Conservation (phyloP, 2,113 vertebrate genomes). For the Heterocephalus glaber region DNA sequence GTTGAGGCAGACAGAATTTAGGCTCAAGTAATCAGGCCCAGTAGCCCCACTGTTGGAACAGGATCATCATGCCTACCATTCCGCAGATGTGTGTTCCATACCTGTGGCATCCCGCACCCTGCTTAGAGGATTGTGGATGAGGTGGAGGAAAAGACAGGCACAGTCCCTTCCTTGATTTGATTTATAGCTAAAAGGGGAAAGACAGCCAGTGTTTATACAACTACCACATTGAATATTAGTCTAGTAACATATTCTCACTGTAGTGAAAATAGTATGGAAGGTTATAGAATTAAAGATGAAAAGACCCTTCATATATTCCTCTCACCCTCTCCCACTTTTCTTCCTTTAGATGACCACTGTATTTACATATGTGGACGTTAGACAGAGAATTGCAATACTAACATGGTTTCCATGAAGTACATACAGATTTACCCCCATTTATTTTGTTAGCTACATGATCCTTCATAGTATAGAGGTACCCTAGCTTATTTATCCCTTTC, state of each 20-base stretch:
- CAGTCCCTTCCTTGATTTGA: neutral
- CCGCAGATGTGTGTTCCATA: neutral
- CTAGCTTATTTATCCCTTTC: neutral
- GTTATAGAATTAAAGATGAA: neutral
- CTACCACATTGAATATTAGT: neutral
- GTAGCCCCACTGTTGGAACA: neutral
- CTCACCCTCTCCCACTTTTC: neutral
- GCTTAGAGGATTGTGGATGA: neutral
- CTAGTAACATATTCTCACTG: neutral
- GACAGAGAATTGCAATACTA: neutral
- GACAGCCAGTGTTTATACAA: neutral
- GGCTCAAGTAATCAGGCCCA: neutral
- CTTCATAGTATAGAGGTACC: neutral
- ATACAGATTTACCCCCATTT: neutral
- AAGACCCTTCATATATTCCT: neutral
- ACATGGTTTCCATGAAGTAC: neutral
- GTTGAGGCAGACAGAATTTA: neutral
- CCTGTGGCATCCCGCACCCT: neutral
- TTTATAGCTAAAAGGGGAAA: neutral
- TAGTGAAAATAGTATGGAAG: conserved; percentile 4
- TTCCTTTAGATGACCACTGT: neutral
- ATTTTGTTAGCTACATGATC: neutral
- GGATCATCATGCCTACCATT: neutral
- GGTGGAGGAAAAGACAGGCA: neutral
- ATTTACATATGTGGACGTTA: neutral